Evolutionary conservation across 1,140 invertebrate genomes (phyloP).

Genomic region (Ruditapes philippinarum): DNA sequence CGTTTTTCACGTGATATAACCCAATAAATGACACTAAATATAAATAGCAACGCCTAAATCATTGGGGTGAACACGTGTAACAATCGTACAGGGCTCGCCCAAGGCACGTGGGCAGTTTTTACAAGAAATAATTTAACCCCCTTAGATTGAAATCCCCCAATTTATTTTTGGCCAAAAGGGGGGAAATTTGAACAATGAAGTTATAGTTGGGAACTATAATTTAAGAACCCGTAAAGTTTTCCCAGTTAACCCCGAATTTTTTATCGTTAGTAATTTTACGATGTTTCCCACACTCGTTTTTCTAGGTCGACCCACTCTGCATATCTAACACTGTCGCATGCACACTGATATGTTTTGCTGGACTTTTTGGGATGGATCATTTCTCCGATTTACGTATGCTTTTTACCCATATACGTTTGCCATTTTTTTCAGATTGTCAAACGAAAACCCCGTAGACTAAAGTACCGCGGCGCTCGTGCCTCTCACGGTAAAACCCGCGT

Average conservation of each 20-base stretch:
- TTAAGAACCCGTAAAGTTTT: conserved; percentile 67
- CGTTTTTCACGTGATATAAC: conserved; percentile 68
- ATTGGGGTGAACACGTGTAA: conserved; percentile 74
- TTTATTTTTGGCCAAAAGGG: conserved; percentile 22
- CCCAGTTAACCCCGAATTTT: conserved; percentile 75
- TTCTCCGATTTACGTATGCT: background rate
- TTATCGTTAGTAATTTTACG: conserved; percentile 67
- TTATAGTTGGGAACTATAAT: conserved; percentile 74
- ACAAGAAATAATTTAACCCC: conserved; percentile 74
- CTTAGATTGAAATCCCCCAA: conserved; percentile 72
- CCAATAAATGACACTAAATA: conserved; percentile 79
- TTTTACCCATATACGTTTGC: background rate
- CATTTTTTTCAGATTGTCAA: background rate
- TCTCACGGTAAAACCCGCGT: background rate
- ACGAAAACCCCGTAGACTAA: too few relatives aligned
- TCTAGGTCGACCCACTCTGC: too few relatives aligned
- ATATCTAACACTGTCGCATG: background rate
- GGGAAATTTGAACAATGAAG: conserved; percentile 72
- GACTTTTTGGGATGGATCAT: too few relatives aligned
- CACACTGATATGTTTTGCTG: background rate
- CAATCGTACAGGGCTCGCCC: conserved; percentile 75
- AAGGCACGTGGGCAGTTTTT: conserved; percentile 68
- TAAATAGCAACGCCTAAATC: conserved; percentile 76
- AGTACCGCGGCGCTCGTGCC: too few relatives aligned
- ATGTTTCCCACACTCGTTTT: background rate